A percentile compares a stretch with the other conserved stretches of the same genome.
Conservation (phyloP, 2,797 vertebrate genomes). For the Telmatherina bonti region DNA sequence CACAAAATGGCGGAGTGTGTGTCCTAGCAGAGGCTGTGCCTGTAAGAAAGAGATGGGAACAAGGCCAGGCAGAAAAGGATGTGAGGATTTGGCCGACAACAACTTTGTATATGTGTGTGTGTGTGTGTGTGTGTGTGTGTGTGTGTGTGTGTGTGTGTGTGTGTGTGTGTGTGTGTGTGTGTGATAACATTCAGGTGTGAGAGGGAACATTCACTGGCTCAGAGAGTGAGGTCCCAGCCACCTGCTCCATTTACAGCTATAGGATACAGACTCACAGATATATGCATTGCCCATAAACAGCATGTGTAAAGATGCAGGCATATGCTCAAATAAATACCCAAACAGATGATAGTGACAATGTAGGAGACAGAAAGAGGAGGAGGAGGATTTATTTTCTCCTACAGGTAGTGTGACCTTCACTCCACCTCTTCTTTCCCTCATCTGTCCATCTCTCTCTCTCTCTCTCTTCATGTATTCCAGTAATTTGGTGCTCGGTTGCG, state of each 20-base stretch:
- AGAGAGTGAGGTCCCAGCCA: constrained; percentile 58
- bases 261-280: constrained; percentile 36
- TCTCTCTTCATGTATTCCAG: constrained; percentile 51
- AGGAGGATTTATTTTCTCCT: constrained; percentile 35
- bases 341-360: constrained; percentile 17
- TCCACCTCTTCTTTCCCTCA: constrained; percentile 57
- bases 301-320: constrained; percentile 14
- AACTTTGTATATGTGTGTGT: no score
- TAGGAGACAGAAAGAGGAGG: constrained; percentile 19
- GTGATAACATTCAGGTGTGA: constrained; percentile 74
- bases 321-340: constrained; percentile 27
- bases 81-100: constrained; percentile 59
- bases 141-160: constrained; percentile 48
- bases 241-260: constrained; percentile 63
- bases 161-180: no score
- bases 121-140: no score
- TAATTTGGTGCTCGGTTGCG: constrained; percentile 70
- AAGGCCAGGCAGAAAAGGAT: constrained; percentile 72
- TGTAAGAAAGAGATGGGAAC: constrained; percentile 69
- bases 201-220: constrained; percentile 57
- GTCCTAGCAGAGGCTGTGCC: constrained; percentile 61
- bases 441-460: constrained; percentile 59
- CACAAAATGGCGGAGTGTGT: constrained; percentile 76
- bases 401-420: constrained; percentile 77
- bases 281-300: constrained; percentile 15